Base-by-base conservation (phyloP, 2,888 invertebrate species). In the Catonia carolina region DNA sequence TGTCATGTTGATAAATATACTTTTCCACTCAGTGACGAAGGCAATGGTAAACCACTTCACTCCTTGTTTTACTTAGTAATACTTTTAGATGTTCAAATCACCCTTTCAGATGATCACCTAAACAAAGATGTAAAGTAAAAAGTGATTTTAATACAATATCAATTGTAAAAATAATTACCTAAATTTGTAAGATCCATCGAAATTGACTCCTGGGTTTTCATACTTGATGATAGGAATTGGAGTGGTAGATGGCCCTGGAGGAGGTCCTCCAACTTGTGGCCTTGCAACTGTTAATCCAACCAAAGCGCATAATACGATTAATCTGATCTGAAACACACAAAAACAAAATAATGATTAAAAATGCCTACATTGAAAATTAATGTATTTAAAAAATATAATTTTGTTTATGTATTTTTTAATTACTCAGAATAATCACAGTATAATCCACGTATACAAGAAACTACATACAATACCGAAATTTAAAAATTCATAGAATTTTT, bases 111-210 rank as follows among this genome's bases (percentile, higher is more conserved):
- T n/a, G n/a, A n/a, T n/a, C n/a, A n/a, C n/a, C n/a, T n/a, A n/a
- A n/a, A n/a, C n/a, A n/a, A n/a, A n/a, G n/a, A n/a, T n/a, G n/a
- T n/a, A n/a, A n/a, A n/a, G n/a, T n/a, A n/a, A n/a, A n/a, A n/a
- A n/a, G n/a, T n/a, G n/a, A n/a, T n/a, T n/a, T n/a, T n/a, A n/a
- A n/a, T n/a, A n/a, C n/a, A n/a, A n/a, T n/a, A n/a, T n/a, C n/a
- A n/a, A n/a, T n/a, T n/a, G n/a, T n/a, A 27, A 27, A 27, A 27
- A 4, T 8, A 62, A 63, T 66, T 60, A 70, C 70, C 64, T 65
- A 80, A 80, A 83, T 70, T 79, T 79, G 68, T 82, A 83, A 1
- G 80, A 75, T 42, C 82, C 83, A 63, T 83, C 82, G 12, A 75
- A 75, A 65, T 81, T 81, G 1, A 81, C 81, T 15, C 82, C 82